Base-by-base conservation (phyloP, 2,888 invertebrate species). In the Cyclophora punctaria region DNA sequence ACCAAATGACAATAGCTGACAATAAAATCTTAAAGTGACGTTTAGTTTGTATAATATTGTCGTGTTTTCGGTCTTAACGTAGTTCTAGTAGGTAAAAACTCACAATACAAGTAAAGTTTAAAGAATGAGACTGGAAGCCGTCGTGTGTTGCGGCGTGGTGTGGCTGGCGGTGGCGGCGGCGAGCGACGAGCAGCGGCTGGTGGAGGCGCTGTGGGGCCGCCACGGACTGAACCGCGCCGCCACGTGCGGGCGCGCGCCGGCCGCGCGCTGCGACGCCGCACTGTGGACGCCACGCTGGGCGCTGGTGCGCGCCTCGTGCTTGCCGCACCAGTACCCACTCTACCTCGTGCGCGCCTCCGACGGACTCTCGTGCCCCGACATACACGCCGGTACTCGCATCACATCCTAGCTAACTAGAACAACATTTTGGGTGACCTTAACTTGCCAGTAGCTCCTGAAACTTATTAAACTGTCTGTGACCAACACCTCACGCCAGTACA, bases 251-350 rank as follows among this genome's bases (percentile, higher is more conserved):
- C 60, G 5, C 54, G 47, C 49, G 3, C 46, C 44, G 34, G 42
- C 6, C 34, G 51, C 20, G 50, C 51, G 44, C 43, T 71, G 70
- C 57, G 44, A 47, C 44, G 71, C 57, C 41, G 62, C 56, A 44
- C 58, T 68, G n/a, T 56, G 56, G 53, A 70, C 63, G 3, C 72
- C 66, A 34, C 78, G 58, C 48, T 64, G 63, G 62, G 51, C 61
- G 46, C 5, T 66, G 44, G 48, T 59, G 54, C 63, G 66, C 49
- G 65, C 65, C 35, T 45, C 42, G 20, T 70, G 70, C 46, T 35
- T 69, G 20, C 5, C 46, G 41, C 3, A 20, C 3, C 46, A 48
- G 45, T 44, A 47, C 2, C 7, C 20, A 20, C 52, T 60, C 53
- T 35, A 53, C 3, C 51, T 46, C 33, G 51, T 63, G 42, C 48